A percentile compares a stretch with the other conserved stretches of the same genome.
Conservation (phyloP, 92 coral and sea anemone genomes). For the Muricea muricata region DNA sequence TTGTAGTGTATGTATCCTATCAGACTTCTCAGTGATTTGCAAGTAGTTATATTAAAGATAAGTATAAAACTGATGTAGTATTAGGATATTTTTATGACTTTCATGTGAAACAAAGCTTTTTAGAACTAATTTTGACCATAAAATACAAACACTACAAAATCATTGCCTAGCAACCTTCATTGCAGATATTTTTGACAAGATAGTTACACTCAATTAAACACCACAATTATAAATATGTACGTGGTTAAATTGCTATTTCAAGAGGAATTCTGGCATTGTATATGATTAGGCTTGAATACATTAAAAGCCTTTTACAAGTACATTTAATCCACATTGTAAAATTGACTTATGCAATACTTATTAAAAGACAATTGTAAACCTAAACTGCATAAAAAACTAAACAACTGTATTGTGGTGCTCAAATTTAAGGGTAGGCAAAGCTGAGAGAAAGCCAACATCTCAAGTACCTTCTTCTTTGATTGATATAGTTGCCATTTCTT, state of each 20-base stretch:
- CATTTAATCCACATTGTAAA: not conserved
- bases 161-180: not conserved
- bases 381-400: too few relatives aligned
- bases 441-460: too few relatives aligned
- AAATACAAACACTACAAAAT: not conserved
- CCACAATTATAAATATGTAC: not conserved
- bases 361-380: too few relatives aligned
- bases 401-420: too few relatives aligned
- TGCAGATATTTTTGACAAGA: not conserved
- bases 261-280: not conserved
- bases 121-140: not conserved
- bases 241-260: not conserved
- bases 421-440: too few relatives aligned
- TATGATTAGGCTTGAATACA: not conserved
- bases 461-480: constrained; percentile 91
- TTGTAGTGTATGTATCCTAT: too few relatives aligned
- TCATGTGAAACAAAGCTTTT: not conserved
- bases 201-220: not conserved
- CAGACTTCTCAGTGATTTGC: too few relatives aligned
- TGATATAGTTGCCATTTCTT: constrained; percentile 98
- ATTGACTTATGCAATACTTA: too few relatives aligned
- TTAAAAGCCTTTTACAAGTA: not conserved
- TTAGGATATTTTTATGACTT: not conserved
- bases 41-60: too few relatives aligned
- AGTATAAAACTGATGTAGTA: not conserved